Conservation (phyloP, 2,113 vertebrate species). For the Clarias magur region DNA sequence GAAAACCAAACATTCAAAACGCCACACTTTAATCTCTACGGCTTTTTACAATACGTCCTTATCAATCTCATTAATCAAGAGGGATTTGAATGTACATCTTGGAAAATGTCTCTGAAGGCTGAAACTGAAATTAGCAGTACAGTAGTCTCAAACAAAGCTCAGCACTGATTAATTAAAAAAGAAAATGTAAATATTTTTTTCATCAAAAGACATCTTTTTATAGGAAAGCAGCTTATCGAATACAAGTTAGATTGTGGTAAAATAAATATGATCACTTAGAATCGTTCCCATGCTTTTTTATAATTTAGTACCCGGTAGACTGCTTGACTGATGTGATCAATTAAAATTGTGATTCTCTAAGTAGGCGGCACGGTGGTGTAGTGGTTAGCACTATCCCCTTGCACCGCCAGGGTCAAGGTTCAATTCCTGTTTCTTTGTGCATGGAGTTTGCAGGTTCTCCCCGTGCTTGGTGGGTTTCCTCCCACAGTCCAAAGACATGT, state of each 20-base stretch:
- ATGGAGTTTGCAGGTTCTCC: no score
- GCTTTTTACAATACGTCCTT: not conserved
- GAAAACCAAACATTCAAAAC: not conserved
- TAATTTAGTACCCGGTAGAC: not conserved
- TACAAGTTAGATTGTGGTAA: not conserved
- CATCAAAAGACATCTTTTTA: not conserved
- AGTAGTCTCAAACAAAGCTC: not conserved
- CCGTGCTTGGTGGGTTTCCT: no score
- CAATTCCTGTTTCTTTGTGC: no score
- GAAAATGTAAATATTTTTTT: not conserved
- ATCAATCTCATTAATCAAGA: slow-evolving; percentile 11
- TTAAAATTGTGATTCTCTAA: no score
- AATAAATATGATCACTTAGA: not conserved
- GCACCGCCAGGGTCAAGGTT: no score
- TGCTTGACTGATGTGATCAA: not conserved
- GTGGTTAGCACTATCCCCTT: no score
- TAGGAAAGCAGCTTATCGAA: not conserved
- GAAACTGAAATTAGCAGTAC: not conserved
- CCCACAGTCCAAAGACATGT: no score
- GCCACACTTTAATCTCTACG: not conserved
- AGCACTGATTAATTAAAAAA: not conserved
- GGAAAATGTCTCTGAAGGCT: slow-evolving; percentile 3
- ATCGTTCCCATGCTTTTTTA: not conserved
- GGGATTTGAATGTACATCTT: slow-evolving; percentile 10
- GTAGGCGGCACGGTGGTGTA: no score